Evolutionary conservation across 2,888 invertebrate genomes (phyloP).

Genomic region (Panorpa germanica): DNA sequence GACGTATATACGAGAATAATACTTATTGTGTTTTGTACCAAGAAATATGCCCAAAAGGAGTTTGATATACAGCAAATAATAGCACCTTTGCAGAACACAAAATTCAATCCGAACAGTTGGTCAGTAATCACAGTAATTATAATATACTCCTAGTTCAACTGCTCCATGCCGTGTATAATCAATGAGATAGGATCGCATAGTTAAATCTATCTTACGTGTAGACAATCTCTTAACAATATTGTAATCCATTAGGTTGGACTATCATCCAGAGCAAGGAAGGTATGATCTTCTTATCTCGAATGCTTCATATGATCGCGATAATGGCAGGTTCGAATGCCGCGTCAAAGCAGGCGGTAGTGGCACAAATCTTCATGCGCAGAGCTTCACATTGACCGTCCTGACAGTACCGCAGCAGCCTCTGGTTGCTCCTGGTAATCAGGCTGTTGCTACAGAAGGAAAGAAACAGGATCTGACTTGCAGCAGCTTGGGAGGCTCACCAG

Average conservation of each 20-base stretch:
- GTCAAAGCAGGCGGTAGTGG: constrained; percentile 71
- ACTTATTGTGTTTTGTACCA: no score
- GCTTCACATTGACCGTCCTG: constrained; percentile 67
- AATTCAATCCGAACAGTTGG: no score
- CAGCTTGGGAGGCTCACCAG: constrained; percentile 77
- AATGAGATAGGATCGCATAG: no score
- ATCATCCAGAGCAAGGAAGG: constrained; percentile 56
- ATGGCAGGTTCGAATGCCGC: constrained; percentile 81
- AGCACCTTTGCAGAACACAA: no score
- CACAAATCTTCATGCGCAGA: constrained; percentile 64
- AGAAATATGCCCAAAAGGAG: no score
- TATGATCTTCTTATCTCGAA: constrained; percentile 81
- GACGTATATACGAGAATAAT: no score
- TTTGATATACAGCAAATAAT: no score
- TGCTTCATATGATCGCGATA: constrained; percentile 78
- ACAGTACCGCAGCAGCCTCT: constrained; percentile 66
- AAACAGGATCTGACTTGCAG: constrained; percentile 60
- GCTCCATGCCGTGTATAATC: no score
- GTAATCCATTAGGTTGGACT: constrained; percentile 59
- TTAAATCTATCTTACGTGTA: no score
- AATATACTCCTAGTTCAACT: no score
- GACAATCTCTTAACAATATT: no score
- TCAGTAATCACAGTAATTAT: no score
- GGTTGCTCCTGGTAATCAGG: constrained; percentile 55
- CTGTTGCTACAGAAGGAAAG: constrained; percentile 66